Evolutionary conservation across 2,888 invertebrate genomes (phyloP), one percentile per base, ranked within the genome.

Genomic region (Brenthis ino): DNA sequence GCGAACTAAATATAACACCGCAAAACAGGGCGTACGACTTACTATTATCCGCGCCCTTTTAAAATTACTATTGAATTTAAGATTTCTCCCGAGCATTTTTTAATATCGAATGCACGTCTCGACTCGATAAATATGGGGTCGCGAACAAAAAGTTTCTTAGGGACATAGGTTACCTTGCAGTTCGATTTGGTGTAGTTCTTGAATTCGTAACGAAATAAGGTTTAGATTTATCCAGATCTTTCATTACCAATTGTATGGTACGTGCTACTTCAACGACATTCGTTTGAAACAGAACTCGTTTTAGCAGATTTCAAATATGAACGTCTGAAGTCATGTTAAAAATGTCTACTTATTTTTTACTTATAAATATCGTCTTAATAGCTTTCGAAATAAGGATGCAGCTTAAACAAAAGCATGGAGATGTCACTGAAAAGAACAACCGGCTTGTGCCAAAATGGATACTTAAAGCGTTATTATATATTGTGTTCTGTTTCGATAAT

Each of bases 51-150:
- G 83, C 88, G 82, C 87, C 89, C 89, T 84, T 88, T 86, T 85
- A 83, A 91, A 91, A 91, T 91, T 88, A 88, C 91, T 88, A 89
- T 91, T 91, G 90, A 90, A 91, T 91, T 88, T 90, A 88, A 90
- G 88, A 90, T 86, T 84, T 87, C 85, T 85, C 83, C 86, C 84
- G 83, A 89, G 86, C 83, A 87, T 88, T 89, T 89, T 88, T 89
- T 81, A 89, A 91, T 86, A 83, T 84, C 82, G 78, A 82, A 85
- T 84, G 81, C 90, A 89, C 88, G 90, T 89, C 89, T 86, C 79
- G 76, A 78, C 77, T 80, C 77, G 76, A 76, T 76, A 78, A 80
- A 80, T 77, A 72, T 82, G 82, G 84, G 85, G 84, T 83, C 76
- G 69, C 51, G 72, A 80, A 85, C 83, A 84, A 85, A 79, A 83